Evolutionary conservation across 2,113 vertebrate genomes (phyloP).

Genomic region (Pseudopodoces humilis): DNA sequence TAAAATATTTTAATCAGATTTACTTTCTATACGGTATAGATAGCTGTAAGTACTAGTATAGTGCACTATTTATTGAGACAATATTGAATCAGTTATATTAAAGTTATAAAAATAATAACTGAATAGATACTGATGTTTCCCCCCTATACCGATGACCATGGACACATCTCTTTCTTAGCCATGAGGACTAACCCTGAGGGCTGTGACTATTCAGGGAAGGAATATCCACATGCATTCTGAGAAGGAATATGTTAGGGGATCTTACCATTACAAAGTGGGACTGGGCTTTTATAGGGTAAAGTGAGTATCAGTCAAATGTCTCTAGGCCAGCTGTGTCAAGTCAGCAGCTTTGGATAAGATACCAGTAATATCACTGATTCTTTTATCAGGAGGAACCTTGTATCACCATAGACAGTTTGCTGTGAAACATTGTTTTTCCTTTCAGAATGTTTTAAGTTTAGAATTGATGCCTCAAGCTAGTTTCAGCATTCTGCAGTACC

Average conservation of each 20-base stretch:
- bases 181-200: not conserved
- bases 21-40: not conserved
- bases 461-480: not conserved
- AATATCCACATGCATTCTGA: not conserved
- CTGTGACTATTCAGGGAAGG: not conserved
- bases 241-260: not conserved
- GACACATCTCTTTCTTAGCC: not conserved
- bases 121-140: not conserved
- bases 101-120: not conserved
- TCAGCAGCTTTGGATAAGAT: not conserved
- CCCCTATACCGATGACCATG: not conserved
- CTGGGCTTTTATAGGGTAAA: not conserved
- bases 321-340: not conserved
- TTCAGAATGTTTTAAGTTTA: not conserved
- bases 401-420: not conserved
- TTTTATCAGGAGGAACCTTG: not conserved
- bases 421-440: not conserved
- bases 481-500: not conserved
- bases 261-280: not conserved
- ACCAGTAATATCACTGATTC: not conserved
- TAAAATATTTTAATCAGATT: not conserved
- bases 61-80: not conserved
- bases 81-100: not conserved
- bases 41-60: not conserved
- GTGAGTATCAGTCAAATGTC: not conserved